Base-by-base conservation (phyloP, 2,113 vertebrate genomes). In the Argyrosomus japonicus region DNA sequence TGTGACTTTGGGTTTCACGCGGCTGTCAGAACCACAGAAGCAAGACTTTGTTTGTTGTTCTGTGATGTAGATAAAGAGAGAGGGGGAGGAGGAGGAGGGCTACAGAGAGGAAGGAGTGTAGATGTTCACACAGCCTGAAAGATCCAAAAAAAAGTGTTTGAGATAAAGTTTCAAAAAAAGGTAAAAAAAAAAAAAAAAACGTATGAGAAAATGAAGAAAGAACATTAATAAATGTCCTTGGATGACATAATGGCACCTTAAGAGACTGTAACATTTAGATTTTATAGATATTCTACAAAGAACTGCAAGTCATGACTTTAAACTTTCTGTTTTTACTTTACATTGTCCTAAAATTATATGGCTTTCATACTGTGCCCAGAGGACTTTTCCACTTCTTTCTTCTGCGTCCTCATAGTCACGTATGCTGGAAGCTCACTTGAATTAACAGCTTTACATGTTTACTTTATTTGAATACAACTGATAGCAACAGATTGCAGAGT, bases 1-100 rank as follows among this genome's bases (percentile, higher is more conserved):
- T 79, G 81, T 90, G 92, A 93, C 88, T 91, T 88, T 91, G 84
- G 81, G 81, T 81, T 86, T 51, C 15, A n/a, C 19, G 57, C 23
- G 17, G 77, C 88, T 76, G 85, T 88, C 89, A 88, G 82, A 85
- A 76, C 57, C 76, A 43, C 60, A 43, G 77, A 81, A 70, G 74
- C 64, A 82, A 83, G 80, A 60, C 64, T 76, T 32, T 78, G 50
- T 87, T 79, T 87, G 64, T 73, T 69, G 68, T 83, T 67, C 69
- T 74, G 84, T 73, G 62, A 84, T 87, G 75, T 68, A 70, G 23
- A 82, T 65, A 70, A 61, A 77, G 29, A 27, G 54, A 4, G 23
- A 1, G 23, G 8, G 7, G 10, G 48, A 7, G 23, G 25, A 27
- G 12, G 36, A 23, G 40, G 5, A 40, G 57, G 43, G 51, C 25